A percentile compares a stretch with the other conserved stretches of the same genome.
phyloP scores from a whole-genome alignment of 2,797 vertebrate species.

The Bothrops alternatus region DNA sequence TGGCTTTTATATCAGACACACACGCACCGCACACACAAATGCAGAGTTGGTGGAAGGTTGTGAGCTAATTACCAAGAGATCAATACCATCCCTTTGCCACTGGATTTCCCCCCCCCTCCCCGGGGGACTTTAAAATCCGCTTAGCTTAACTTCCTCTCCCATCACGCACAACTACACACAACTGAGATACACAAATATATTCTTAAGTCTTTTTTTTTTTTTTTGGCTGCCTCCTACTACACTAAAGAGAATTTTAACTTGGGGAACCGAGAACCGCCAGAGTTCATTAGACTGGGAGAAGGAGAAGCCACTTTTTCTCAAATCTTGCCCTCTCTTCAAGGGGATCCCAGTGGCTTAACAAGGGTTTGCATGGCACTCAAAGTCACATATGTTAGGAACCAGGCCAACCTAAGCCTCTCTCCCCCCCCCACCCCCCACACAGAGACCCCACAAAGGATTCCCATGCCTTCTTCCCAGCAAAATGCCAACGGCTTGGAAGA shows the following conservation, averaged over 20 bases:
- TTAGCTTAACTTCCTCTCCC: neutral
- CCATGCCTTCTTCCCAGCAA: conserved; percentile 68
- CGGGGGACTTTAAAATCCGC: neutral
- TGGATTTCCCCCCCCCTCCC: too few relatives aligned
- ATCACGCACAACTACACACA: fast-evolving
- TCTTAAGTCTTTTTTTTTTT: conserved; percentile 35
- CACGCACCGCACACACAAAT: conserved; percentile 37
- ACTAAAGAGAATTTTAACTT: neutral
- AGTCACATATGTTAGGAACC: conserved; percentile 51
- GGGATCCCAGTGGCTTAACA: neutral
- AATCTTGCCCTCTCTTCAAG: neutral
- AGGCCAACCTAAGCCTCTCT: conserved; percentile 43
- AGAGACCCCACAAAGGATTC: conserved; percentile 54
- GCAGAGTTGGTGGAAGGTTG: conserved; percentile 50
- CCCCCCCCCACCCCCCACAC: too few relatives aligned
- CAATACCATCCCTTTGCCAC: conserved; percentile 48
- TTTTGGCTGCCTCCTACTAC: neutral
- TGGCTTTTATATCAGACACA: conserved; percentile 17
- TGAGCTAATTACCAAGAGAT: conserved; percentile 69
- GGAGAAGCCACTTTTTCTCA: neutral
- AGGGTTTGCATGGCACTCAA: conserved; percentile 13
- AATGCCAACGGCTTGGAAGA: conserved; percentile 50
- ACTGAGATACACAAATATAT: neutral
- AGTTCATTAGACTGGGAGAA: neutral
- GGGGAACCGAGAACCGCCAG: neutral